These are phyloP conservation scores for Halictus ligatus DNA, from an alignment of 2,888 invertebrate genomes.

Conservation along the genomic window DNA sequence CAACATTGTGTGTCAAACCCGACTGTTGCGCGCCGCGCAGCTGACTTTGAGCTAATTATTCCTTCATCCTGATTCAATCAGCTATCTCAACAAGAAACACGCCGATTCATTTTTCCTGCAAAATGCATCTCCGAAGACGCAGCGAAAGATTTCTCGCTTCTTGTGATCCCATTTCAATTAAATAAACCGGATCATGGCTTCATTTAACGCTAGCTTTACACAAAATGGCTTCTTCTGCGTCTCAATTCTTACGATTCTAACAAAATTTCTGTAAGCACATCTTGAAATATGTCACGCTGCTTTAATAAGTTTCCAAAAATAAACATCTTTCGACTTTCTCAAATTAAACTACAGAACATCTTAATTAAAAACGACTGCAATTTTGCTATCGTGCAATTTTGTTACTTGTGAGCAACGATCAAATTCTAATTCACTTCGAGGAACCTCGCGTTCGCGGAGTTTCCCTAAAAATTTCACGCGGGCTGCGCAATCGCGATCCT, in stretches of 20 bases:
- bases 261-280: too few relatives aligned
- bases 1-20: constrained; percentile 17
- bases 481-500: neutral
- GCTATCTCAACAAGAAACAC: neutral
- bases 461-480: neutral
- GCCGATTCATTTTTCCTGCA: neutral
- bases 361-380: neutral
- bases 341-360: too few relatives aligned
- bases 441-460: neutral
- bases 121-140: neutral
- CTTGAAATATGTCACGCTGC: too few relatives aligned
- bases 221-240: too few relatives aligned
- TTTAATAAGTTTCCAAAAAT: too few relatives aligned
- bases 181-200: neutral
- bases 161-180: neutral
- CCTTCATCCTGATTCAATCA: constrained; percentile 3
- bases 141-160: neutral
- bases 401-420: neutral
- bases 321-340: too few relatives aligned
- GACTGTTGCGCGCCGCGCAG: neutral
- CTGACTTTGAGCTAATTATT: constrained; percentile 13
- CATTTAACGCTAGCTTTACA: neutral
- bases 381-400: neutral
- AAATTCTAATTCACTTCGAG: neutral
- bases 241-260: too few relatives aligned